These are phyloP conservation scores for Stenotaenia linearis DNA, from an alignment of 2,888 invertebrate genomes.

Conservation along the genomic window DNA sequence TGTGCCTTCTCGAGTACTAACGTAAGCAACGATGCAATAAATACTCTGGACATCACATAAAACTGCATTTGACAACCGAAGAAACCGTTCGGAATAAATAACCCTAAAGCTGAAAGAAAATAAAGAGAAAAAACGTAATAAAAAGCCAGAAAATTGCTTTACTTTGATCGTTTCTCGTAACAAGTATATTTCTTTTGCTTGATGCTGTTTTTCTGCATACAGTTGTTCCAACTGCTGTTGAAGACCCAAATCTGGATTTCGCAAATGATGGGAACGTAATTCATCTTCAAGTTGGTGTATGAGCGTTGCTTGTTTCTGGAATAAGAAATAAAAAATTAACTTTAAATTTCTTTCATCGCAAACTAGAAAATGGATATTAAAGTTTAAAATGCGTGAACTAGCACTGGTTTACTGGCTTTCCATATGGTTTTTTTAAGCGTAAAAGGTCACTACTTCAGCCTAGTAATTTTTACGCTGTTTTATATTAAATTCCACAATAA, in stretches of 20 bases:
- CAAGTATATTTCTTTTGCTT: constrained; percentile 86
- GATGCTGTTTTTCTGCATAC: constrained; percentile 88
- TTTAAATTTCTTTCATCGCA: not conserved
- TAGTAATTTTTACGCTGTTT: no score
- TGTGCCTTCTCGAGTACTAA: not conserved
- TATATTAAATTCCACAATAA: no score
- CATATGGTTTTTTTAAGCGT: not conserved
- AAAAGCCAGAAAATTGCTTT: constrained; percentile 34
- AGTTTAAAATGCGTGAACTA: not conserved
- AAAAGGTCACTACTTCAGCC: no score
- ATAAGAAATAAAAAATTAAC: constrained; percentile 43
- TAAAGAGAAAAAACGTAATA: not conserved
- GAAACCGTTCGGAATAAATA: not conserved
- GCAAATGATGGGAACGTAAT: constrained; percentile 69
- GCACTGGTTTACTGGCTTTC: not conserved
- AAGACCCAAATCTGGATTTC: constrained; percentile 83
- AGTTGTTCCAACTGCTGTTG: constrained; percentile 88
- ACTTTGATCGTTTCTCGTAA: constrained; percentile 90
- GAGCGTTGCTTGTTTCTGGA: constrained; percentile 91
- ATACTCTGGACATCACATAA: not conserved
- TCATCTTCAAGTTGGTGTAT: constrained; percentile 91
- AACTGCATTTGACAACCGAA: not conserved
- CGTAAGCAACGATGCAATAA: not conserved
- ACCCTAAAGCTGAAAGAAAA: not conserved
- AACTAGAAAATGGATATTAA: not conserved